Percentiles rank a stretch among this genome's conserved stretches.
Evolutionary conservation across 1,140 invertebrate genomes (phyloP).

Genomic region (Medauroidea extradentata): DNA sequence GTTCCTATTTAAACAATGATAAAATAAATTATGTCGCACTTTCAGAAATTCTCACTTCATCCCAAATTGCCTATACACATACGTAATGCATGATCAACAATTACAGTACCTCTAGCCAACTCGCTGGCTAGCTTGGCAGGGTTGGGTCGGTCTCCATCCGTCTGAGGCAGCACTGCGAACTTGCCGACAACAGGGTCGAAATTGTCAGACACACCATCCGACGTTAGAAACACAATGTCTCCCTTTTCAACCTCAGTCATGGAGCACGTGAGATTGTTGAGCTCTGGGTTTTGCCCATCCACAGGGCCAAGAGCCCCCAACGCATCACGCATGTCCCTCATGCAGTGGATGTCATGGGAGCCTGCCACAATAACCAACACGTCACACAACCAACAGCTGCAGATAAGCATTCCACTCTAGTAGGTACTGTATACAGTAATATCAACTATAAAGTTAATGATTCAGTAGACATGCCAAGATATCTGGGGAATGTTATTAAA

Average conservation of each 20-base stretch:
- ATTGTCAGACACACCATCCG: slow-evolving; percentile 90
- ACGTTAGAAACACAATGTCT: slow-evolving; percentile 86
- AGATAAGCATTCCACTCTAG: too few species aligned
- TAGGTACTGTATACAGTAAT: too few species aligned
- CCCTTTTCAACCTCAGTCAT: slow-evolving; percentile 78
- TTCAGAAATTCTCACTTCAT: too few species aligned
- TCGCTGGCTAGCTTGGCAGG: neutral
- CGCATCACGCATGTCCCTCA: slow-evolving; percentile 88
- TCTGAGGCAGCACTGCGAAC: slow-evolving; percentile 63
- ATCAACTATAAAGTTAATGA: too few species aligned
- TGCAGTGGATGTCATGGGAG: slow-evolving; percentile 85
- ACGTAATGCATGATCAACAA: too few species aligned
- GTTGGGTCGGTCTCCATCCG: neutral
- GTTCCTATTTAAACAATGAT: too few species aligned
- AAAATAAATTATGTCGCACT: too few species aligned
- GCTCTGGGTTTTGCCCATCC: slow-evolving; percentile 81
- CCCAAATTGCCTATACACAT: too few species aligned
- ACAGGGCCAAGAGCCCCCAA: slow-evolving; percentile 86
- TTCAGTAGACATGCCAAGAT: neutral
- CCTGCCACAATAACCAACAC: slow-evolving; percentile 44
- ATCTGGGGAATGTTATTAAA: neutral
- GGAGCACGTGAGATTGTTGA: slow-evolving; percentile 86
- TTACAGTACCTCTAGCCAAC: too few species aligned
- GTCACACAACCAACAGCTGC: too few species aligned
- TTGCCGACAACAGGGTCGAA: slow-evolving; percentile 91